Base-by-base conservation (phyloP, 2,113 vertebrate genomes). In the Burhinus oedicnemus region DNA sequence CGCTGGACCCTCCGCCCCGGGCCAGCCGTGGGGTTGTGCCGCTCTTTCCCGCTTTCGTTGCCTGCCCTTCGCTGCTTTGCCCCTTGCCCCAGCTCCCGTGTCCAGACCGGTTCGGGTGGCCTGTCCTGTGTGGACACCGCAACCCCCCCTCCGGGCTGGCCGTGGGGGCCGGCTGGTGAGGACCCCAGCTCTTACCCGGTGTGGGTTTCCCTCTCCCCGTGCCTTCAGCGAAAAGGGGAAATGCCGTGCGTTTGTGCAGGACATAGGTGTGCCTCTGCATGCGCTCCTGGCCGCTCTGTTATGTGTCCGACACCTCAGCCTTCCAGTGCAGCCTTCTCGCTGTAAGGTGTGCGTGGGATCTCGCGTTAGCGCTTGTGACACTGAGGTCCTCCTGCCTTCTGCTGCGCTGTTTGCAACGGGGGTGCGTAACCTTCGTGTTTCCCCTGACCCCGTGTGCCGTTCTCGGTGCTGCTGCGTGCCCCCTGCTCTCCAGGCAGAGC, bases 311-410 rank as follows among this genome's bases (percentile, higher is more conserved):
- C 38, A 1, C 21, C 34, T 69, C 68, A 25, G 4, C 27, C 51
- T 15, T 44, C 36, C 4, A 19, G 18, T 5, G 47, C 38, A 76
- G 65, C 89, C 44, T 9, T 11, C 12, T 5, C 27, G 4, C 49
- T 1, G 0, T 11, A 3, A 32, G 6, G 8, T 11, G 0, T 5
- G 42, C 25, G 0, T 6, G 29, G 34, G 27, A 7, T 68, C 55
- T 30, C 2, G 0, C 11, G 15, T 21, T n/a, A 1, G 3, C 0
- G 0, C 23, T 27, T 20, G 26, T 14, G 44, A 0, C 8, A 0
- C 64, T 9, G 2, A 11, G 9, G 3, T 6, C 26, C 20, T 83
- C 19, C 26, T 19, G 57, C 5, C 30, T 51, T 22, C 8, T 18
- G 15, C 29, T 52, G 70, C 14, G 0, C 21, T 36, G 14, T 38